Percentiles rank a stretch among this genome's conserved stretches.
Evolutionary conservation across 1,140 invertebrate species (phyloP).

Genomic region (Drosophila guanche): DNA sequence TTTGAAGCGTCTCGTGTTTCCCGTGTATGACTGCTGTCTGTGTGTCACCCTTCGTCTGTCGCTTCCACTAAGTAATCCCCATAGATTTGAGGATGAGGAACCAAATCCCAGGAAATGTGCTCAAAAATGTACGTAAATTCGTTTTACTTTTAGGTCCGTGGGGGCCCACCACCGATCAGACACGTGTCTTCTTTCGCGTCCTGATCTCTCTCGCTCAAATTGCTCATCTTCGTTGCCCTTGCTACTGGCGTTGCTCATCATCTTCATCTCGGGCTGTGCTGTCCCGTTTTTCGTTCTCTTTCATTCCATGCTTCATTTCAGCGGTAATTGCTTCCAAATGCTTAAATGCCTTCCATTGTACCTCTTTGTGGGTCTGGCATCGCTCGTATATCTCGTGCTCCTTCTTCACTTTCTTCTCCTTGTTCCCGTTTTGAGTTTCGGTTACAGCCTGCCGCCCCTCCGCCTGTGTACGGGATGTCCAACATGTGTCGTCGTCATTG

Average conservation of each 20-base stretch:
- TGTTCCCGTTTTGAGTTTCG: slow-evolving; percentile 40
- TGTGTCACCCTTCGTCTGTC: slow-evolving; percentile 26
- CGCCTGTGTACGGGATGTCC: slow-evolving; percentile 53
- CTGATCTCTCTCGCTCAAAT: neutral
- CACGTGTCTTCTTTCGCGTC: slow-evolving; percentile 32
- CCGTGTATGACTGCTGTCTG: slow-evolving; percentile 11
- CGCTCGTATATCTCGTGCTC: neutral
- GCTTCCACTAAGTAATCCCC: slow-evolving; percentile 69
- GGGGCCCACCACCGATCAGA: slow-evolving; percentile 37
- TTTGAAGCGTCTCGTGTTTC: slow-evolving; percentile 75
- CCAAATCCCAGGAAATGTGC: slow-evolving; percentile 66
- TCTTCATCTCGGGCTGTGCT: slow-evolving; percentile 22
- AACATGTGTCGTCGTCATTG: slow-evolving; percentile 82
- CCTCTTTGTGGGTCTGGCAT: slow-evolving; percentile 17
- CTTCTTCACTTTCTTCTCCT: slow-evolving; percentile 1
- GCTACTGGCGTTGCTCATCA: neutral
- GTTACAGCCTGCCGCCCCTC: slow-evolving; percentile 17
- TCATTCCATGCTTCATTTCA: slow-evolving; percentile 79
- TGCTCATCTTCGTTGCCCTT: neutral
- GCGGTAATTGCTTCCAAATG: slow-evolving; percentile 81
- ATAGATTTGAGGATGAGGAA: slow-evolving; percentile 32
- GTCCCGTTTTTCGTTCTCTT: slow-evolving; percentile 52
- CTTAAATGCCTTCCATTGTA: slow-evolving; percentile 79
- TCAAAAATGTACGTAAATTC: slow-evolving; percentile 74
- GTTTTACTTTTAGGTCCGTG: slow-evolving; percentile 32